These are phyloP conservation scores for Homarus americanus DNA, from an alignment of 1,140 invertebrate species.

Conservation along the genomic window DNA sequence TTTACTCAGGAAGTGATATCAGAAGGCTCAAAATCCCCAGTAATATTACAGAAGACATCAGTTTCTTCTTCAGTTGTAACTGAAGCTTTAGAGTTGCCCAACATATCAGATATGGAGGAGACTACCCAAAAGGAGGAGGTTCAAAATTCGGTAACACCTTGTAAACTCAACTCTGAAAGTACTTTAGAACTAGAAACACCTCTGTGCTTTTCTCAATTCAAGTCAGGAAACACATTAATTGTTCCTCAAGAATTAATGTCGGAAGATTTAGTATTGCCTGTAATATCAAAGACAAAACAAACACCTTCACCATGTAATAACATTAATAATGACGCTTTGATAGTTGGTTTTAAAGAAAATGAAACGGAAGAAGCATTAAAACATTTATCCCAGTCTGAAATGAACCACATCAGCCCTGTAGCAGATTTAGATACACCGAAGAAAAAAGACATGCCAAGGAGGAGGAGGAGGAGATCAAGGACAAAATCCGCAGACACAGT, in stretches of 20 bases:
- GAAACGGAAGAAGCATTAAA: not conserved
- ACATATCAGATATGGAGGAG: not conserved
- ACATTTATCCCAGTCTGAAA: not conserved
- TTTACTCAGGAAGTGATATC: not conserved
- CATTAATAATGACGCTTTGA: not conserved
- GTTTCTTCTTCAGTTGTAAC: not conserved
- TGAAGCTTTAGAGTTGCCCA: not conserved
- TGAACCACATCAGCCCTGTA: not conserved
- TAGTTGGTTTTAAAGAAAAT: not conserved
- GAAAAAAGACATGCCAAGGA: not conserved
- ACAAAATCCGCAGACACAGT: constrained; percentile 48
- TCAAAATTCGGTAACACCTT: not conserved
- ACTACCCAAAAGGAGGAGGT: not conserved
- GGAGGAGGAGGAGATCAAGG: constrained; percentile 37
- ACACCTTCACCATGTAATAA: not conserved
- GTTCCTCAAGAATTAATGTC: not conserved
- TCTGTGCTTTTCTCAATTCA: not conserved
- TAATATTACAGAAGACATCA: not conserved
- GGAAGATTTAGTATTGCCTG: not conserved
- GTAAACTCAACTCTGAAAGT: not conserved
- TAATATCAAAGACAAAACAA: not conserved
- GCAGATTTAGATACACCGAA: too few relatives aligned
- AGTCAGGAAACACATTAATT: not conserved
- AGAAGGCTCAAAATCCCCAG: not conserved
- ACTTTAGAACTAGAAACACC: not conserved